Evolutionary conservation across 2,888 invertebrate species (phyloP), one percentile per base, ranked within the genome.

Genomic region (Calephelis perditalis): DNA sequence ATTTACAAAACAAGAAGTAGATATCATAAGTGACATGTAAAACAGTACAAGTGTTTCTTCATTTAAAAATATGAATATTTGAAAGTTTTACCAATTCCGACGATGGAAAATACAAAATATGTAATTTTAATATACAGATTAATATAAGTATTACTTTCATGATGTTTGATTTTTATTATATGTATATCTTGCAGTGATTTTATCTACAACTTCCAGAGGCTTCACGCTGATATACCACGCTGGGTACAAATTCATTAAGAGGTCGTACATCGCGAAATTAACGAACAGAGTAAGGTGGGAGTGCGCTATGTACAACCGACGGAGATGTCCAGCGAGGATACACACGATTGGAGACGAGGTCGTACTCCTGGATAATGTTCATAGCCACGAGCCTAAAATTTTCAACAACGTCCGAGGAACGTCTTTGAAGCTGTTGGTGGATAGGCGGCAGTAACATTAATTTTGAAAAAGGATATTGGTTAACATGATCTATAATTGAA

Each of bases 381-480:
- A 70, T 37, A 62, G 44, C 11, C 65, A 67, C 9, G 59, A 58
- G 1, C 66, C 62, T 0, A 9, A 58, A 3, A 12, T 65, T 1
- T 62, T 58, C 26, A 56, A 57, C 9, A 65, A 49, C 36, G 61
- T 61, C 4, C 44, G 37, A 35, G 64, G 62, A 4, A 26, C 56
- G 57, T 15, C 70, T 63, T 68, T 67, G 62, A n/a, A 67, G 66
- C 10, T 70, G 70, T 60, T 66, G 76, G 76, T 66, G 15, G 62
- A 63, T n/a, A 11, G 9, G n/a, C 56, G 26, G 26, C 26, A 26
- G 3, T 26, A 26, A 26, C 26, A 26, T 26, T 26, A 26, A 26
- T 26, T 26, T 26, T 26, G 15, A 26, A 26, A 26, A 26, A 26
- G 26, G 26, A 26, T 26, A 26, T 26, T 26, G 26, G 26, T 26